A percentile compares a stretch with the other conserved stretches of the same genome.
Evolutionary conservation across 2,888 invertebrate species (phyloP).

Genomic region (Calliopum simillimum): DNA sequence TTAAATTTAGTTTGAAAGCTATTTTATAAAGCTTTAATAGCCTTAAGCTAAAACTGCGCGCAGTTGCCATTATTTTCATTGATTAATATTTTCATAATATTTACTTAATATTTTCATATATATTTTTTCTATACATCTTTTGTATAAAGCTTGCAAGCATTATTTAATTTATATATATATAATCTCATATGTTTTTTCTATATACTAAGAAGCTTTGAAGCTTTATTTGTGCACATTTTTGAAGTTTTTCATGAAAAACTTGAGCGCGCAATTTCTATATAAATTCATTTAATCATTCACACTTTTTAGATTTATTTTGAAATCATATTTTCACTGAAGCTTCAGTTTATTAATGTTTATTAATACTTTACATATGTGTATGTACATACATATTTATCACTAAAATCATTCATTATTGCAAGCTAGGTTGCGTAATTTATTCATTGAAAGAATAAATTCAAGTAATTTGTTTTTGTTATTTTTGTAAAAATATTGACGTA

Average conservation of each 20-base stretch:
- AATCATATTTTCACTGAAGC: conserved; percentile 40
- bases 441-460: too few species aligned
- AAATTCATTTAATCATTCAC: conserved; percentile 12
- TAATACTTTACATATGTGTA: too few species aligned
- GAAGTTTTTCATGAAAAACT: conserved; percentile 34
- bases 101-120: conserved; percentile 1
- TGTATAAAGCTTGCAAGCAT: conserved; percentile 12
- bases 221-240: background rate
- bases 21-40: background rate
- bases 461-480: too few species aligned
- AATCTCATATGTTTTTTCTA: background rate
- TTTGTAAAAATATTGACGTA: too few species aligned
- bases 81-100: background rate
- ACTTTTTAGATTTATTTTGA: conserved; percentile 17
- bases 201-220: conserved; percentile 5
- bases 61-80: conserved; percentile 14
- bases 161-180: conserved; percentile 3
- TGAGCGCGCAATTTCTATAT: conserved; percentile 38
- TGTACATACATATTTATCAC: conserved; percentile 11
- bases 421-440: too few species aligned
- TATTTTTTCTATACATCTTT: background rate
- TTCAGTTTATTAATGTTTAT: conserved; percentile 44
- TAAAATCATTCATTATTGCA: conserved; percentile 6
- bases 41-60: conserved; percentile 13
- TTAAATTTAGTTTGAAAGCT: conserved; percentile 19